Evolutionary conservation across 2,888 invertebrate species (phyloP), one percentile per base, ranked within the genome.

Genomic region (Xestia rhomboidea): DNA sequence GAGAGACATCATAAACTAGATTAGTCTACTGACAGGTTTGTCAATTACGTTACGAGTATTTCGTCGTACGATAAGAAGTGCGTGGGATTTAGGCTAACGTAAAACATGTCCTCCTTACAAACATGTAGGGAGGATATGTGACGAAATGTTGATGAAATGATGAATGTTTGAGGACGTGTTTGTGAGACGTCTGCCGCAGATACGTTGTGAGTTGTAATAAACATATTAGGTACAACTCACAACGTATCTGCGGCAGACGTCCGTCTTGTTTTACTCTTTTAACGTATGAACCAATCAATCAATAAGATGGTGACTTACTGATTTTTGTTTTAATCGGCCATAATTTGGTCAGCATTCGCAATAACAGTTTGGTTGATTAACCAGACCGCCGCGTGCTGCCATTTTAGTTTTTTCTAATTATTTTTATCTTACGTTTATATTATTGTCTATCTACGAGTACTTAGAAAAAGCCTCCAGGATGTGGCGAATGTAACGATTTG

Each of bases 1-100:
- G 67, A 62, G 44, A 64, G 51, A 21, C 49, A 10, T 27, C 54
- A 51, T 46, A 54, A 80, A 82, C 60, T 76, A n/a, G 77, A 51
- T 69, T 54, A 69, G 38, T 27, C 57, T 41, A 60, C 44, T 54
- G 68, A 68, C 57, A 74, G 27, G 68, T 57, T 44, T 63, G 68
- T 81, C 27, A 60, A 60, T 51, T 46, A 68, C 5, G 21, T 21
- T 49, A 24, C 15, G 60, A 30, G 5, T 71, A 21, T 15, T 54
- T 68, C 11, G 18, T 2, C 24, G 8, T 60, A 54, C 38, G 5
- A 30, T 7, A 44, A 81, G 44, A 54, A 63, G 10, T 30, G 64
- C 57, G 44, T 81, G 41, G 57, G 44, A 64, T 60, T 44, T 67
- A 51, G 49, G 15, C 38, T 34, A 34, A 66, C 49, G 34, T 51